phyloP scores from a whole-genome alignment of 1,140 invertebrate species.

The Anagrus nilaparvatae region DNA sequence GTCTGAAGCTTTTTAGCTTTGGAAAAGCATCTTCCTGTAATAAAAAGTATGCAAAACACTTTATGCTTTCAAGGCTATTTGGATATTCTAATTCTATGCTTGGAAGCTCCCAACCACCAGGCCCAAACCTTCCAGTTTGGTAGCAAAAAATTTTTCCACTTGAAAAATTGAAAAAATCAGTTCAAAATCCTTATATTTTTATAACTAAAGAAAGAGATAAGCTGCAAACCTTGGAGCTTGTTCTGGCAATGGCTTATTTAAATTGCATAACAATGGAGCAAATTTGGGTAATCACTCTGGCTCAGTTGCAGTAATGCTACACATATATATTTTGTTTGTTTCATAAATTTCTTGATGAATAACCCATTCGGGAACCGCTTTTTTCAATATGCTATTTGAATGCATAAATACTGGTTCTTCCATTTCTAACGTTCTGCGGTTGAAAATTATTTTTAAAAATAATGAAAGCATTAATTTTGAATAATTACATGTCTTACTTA shows the following conservation, averaged over 20 bases:
- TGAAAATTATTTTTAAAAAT: no score
- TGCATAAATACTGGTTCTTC: constrained; percentile 88
- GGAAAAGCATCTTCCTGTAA: constrained; percentile 70
- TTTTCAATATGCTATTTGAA: constrained; percentile 66
- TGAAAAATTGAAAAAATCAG: no score
- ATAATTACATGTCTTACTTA: constrained; percentile 46
- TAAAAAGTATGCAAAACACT: constrained; percentile 78
- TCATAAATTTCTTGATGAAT: constrained; percentile 93
- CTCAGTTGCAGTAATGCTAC: constrained; percentile 84
- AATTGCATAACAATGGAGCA: constrained; percentile 64
- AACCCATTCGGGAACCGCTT: constrained; percentile 74
- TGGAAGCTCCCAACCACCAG: constrained; percentile 71
- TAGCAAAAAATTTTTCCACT: constrained; percentile 66
- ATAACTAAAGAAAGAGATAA: no score
- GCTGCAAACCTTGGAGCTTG: constrained; percentile 51
- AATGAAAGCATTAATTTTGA: no score
- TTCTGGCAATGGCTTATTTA: constrained; percentile 56
- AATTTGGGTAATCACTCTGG: constrained; percentile 86
- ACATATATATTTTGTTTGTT: constrained; percentile 75
- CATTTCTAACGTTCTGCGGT: constrained; percentile 55
- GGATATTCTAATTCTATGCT: constrained; percentile 69
- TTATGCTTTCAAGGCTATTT: constrained; percentile 57
- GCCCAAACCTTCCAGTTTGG: constrained; percentile 71
- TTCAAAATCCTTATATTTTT: no score
- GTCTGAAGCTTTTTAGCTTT: constrained; percentile 56